Conservation (phyloP, 37 sponge, comb jelly and placozoan species). For the Aplysina aerophoba region DNA sequence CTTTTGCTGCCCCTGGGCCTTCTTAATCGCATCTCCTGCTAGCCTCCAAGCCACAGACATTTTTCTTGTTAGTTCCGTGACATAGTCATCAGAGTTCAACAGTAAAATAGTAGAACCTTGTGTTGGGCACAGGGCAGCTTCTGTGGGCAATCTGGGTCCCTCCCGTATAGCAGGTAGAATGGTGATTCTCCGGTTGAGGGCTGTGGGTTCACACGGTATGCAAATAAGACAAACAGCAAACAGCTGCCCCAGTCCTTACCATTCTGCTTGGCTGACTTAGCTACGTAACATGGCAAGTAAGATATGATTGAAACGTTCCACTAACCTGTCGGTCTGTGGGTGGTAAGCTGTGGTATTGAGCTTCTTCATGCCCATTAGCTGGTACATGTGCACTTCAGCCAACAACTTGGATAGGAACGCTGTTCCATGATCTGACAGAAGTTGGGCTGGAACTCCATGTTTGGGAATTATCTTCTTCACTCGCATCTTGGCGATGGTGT, state of each 20-base stretch:
- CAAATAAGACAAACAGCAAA: slow-evolving; percentile 43
- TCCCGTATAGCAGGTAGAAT: slow-evolving; percentile 47
- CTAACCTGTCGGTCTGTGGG: slow-evolving; percentile 60
- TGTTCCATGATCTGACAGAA: slow-evolving; percentile 35
- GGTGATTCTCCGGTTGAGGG: slow-evolving; percentile 38
- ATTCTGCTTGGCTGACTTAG: slow-evolving; percentile 20
- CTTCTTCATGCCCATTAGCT: slow-evolving; percentile 13
- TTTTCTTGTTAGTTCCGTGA: no score
- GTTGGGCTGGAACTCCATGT: slow-evolving; percentile 43
- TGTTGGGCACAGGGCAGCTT: background rate
- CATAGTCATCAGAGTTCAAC: slow-evolving; percentile 9
- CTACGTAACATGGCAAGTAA: slow-evolving; percentile 42
- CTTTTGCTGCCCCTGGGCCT: no score
- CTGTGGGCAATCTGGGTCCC: slow-evolving; percentile 42
- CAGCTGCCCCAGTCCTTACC: slow-evolving; percentile 49
- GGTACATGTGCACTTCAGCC: background rate
- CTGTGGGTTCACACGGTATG: slow-evolving; percentile 36
- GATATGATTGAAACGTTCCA: slow-evolving; percentile 45
- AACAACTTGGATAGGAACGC: slow-evolving; percentile 34
- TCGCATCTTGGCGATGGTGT: slow-evolving; percentile 45
- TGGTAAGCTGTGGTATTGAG: slow-evolving; percentile 55
- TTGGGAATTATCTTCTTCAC: slow-evolving; percentile 38
- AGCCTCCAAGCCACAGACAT: no score
- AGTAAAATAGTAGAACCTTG: no score
- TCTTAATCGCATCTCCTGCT: no score